Conservation (phyloP, 2,797 vertebrate species). For the Rhinogobio ventralis region DNA sequence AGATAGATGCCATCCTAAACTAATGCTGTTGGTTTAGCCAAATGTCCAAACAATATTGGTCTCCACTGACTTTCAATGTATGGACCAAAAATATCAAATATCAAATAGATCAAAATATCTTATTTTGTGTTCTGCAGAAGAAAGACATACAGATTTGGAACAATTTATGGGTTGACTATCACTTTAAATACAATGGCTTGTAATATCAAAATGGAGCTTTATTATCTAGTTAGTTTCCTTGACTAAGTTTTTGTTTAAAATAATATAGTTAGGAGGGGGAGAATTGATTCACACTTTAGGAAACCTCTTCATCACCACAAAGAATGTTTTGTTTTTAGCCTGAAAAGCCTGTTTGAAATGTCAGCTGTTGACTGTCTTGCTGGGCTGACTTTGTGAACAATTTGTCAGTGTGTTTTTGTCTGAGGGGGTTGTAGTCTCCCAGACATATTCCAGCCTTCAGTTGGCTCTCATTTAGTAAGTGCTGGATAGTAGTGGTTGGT, state of each 20-base stretch:
- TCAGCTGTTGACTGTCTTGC: constrained; percentile 59
- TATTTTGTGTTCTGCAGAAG: neutral
- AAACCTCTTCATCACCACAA: constrained; percentile 39
- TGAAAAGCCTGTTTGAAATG: constrained; percentile 57
- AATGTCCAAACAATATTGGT: neutral
- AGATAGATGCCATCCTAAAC: neutral
- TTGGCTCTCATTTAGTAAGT: constrained; percentile 65
- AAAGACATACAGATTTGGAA: neutral
- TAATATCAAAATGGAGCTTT: neutral
- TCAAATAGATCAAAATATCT: neutral
- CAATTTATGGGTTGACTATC: neutral
- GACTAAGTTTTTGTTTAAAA: constrained; percentile 1
- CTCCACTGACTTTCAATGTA: neutral
- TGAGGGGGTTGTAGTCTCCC: constrained; percentile 61
- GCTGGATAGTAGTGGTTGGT: constrained; percentile 67
- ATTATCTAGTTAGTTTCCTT: constrained; percentile 18
- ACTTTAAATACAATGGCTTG: neutral
- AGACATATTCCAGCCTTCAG: constrained; percentile 61
- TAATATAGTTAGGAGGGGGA: neutral
- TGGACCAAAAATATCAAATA: neutral
- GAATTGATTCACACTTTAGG: neutral
- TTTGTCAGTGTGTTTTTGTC: constrained; percentile 63
- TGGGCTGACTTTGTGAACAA: constrained; percentile 61
- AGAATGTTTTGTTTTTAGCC: constrained; percentile 51
- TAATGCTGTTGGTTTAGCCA: neutral